A percentile compares a stretch with the other conserved stretches of the same genome.
These are phyloP conservation scores for Ovibos moschatus DNA, from an alignment of 2,113 vertebrate species.

Conservation along the genomic window DNA sequence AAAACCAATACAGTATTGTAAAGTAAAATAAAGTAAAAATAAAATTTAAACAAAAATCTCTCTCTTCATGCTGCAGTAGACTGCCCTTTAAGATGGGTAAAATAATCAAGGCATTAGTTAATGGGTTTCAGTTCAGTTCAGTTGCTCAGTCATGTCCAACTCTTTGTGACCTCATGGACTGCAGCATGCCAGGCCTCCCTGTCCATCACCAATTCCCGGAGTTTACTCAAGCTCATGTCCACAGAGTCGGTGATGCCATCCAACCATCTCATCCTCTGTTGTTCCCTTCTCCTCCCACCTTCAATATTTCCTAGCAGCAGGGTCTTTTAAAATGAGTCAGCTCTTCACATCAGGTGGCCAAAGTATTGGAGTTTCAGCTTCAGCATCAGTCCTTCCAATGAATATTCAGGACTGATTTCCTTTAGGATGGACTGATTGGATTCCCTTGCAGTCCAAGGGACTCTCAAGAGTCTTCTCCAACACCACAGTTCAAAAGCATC, in stretches of 20 bases:
- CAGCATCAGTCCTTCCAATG: neutral
- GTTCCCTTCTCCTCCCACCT: neutral
- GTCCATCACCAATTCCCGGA: neutral
- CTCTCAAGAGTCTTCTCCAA: neutral
- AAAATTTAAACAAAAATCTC: neutral
- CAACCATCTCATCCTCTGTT: neutral
- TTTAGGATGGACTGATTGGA: neutral
- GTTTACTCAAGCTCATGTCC: neutral
- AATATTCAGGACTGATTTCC: neutral
- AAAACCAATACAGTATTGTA: no score
- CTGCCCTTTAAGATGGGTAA: neutral
- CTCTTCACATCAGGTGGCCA: neutral
- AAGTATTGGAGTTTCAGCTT: neutral
- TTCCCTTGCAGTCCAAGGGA: neutral
- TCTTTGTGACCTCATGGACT: neutral
- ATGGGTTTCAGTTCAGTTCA: neutral
- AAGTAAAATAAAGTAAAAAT: neutral
- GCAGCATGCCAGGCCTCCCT: rapidly evolving
- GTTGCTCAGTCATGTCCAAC: rapidly evolving
- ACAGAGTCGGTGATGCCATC: neutral
- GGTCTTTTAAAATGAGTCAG: neutral
- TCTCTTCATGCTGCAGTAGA: neutral
- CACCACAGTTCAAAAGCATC: neutral
- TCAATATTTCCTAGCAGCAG: neutral
- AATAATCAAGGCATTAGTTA: neutral